Evolutionary conservation across 2,888 invertebrate genomes (phyloP), one percentile per base, ranked within the genome.

Genomic region (Agrochola macilenta): DNA sequence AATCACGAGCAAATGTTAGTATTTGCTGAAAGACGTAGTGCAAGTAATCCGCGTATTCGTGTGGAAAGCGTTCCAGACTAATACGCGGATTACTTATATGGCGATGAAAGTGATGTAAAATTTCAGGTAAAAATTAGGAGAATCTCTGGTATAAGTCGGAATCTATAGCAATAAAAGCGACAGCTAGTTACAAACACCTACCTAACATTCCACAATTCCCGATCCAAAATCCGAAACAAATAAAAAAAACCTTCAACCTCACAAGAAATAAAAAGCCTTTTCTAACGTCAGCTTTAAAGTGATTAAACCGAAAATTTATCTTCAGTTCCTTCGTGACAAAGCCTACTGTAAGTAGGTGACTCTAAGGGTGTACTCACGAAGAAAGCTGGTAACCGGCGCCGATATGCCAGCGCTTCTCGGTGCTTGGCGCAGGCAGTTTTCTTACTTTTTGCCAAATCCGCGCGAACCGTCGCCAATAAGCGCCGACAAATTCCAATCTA

Each of bases 271-370:
- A 84, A 81, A 83, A 83, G 83, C 86, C 83, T 84, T 81, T 86
- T 87, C 85, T 78, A 84, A 74, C 75, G 89, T 90, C 87, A 90
- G 90, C 90, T 90, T 90, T 89, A 88, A 90, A 91, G 89, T 91
- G 89, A 91, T 92, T 91, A 91, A 91, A 79, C 74, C 84, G 87
- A 86, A 88, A 93, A 92, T 93, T 92, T 92, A 93, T 93, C 91
- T 91, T 82, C 83, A 84, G 87, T 90, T 90, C 90, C 90, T 93
- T 90, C 91, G 90, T 88, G 90, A 92, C 89, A 87, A 88, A 84
- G 88, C 87, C 87, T 89, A 91, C 90, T 91, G 91, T 78, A 81
- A 83, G 83, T 88, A 88, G 85, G 88, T 89, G 83, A 82, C 52
- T 83, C 72, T 57, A 85, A 83, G 82, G 90, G 30, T 60, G 60